phyloP scores from a whole-genome alignment of 2,113 vertebrate species.

The Microtus montanus region DNA sequence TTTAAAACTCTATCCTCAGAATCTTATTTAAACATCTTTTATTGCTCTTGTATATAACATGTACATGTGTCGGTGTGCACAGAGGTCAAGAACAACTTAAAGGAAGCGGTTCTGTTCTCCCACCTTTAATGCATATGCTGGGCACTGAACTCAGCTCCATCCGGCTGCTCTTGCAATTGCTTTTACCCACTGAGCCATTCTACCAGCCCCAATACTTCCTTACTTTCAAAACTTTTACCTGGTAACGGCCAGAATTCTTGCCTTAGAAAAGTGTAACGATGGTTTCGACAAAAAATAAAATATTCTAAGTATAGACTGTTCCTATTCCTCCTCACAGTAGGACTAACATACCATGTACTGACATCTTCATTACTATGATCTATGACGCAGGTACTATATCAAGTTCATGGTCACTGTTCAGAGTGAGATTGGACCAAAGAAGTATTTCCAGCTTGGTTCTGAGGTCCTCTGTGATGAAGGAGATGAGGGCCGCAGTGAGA shows the following conservation, averaged over 20 bases:
- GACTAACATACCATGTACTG: neutral
- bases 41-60: neutral
- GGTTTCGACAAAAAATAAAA: neutral
- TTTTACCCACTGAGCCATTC: neutral
- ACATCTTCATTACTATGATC: neutral
- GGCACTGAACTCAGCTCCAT: neutral
- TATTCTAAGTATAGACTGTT: slow-evolving; percentile 1
- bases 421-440: neutral
- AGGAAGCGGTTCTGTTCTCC: neutral
- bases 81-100: neutral
- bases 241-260: neutral
- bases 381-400: slow-evolving; percentile 5
- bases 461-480: neutral
- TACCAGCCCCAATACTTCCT: neutral
- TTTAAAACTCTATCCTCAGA: neutral
- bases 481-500: neutral
- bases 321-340: neutral
- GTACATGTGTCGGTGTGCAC: neutral
- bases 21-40: neutral
- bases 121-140: neutral
- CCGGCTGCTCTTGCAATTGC: too few relatives aligned
- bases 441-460: neutral
- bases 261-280: slow-evolving; percentile 27
- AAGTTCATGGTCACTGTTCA: neutral
- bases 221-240: slow-evolving; percentile 29